Base-by-base conservation (phyloP, 2,888 invertebrate genomes). In the Eremobia ochroleuca region DNA sequence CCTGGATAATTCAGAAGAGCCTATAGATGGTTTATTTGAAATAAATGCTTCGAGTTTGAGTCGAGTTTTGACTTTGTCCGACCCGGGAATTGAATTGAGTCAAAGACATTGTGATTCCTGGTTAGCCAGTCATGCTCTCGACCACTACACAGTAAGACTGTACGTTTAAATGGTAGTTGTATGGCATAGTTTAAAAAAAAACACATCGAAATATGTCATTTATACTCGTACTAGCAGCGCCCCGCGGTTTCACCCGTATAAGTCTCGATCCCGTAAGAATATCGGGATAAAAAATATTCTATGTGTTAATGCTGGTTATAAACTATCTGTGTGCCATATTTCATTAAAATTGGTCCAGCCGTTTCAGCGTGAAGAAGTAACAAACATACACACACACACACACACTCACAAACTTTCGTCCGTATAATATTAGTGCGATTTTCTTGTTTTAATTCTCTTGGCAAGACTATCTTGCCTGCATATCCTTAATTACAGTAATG, bases 401-500 rank as follows among this genome's bases (percentile, higher is more conserved):
- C n/a, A n/a, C n/a, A n/a, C n/a, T n/a, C n/a, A n/a, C n/a, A n/a
- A n/a, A n/a, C n/a, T n/a, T n/a, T n/a, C n/a, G n/a, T n/a, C n/a
- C n/a, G n/a, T n/a, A n/a, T n/a, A n/a, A n/a, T n/a, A n/a, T n/a
- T n/a, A n/a, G n/a, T n/a, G n/a, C n/a, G n/a, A n/a, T 34, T 28
- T n/a, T 4, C 31, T 46, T 31, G 4, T 49, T 75, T 75, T 25
- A 31, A 55, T 46, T 46, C 13, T 34, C 18, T 55, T 18, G 28
- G 43, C 21, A 77, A 65, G 34, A 46, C 3, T 21, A 40, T n/a
- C 34, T 76, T 80, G n/a, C n/a, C 76, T 76, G 43, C 82, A 76
- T 43, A 59, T 59, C 40, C 43, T 76, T 73, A 68, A 81, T 82
- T 70, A 66, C 40, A 71, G 67, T 70, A 73, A 83, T 78, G 68